A percentile compares a stretch with the other conserved stretches of the same genome.
phyloP scores from a whole-genome alignment of 2,113 vertebrate species.

The Pteronura brasiliensis region DNA sequence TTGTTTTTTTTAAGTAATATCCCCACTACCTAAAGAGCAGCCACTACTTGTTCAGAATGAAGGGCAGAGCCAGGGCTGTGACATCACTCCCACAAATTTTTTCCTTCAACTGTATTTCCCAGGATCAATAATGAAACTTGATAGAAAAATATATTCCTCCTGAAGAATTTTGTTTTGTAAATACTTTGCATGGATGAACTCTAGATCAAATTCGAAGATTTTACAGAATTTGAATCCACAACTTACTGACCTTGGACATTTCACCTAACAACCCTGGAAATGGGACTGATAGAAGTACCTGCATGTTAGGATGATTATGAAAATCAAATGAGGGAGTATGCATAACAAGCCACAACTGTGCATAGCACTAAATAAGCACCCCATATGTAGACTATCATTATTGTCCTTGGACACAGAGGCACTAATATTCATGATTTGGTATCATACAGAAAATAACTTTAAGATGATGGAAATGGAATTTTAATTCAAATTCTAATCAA shows the following conservation, averaged over 20 bases:
- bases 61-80: neutral
- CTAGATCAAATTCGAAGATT: neutral
- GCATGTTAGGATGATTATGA: neutral
- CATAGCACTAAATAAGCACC: neutral
- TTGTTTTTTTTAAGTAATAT: neutral
- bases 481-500: neutral
- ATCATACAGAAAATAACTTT: neutral
- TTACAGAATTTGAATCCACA: neutral
- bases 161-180: neutral
- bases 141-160: neutral
- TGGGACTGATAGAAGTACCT: neutral
- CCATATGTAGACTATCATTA: too few relatives aligned
- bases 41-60: neutral
- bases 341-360: fast-evolving
- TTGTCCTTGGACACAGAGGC: neutral
- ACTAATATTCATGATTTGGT: neutral
- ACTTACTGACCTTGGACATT: neutral
- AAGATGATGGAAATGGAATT: neutral
- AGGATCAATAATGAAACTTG: neutral
- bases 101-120: neutral
- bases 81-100: neutral
- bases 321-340: neutral
- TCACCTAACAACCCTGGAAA: neutral
- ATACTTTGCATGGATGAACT: neutral
- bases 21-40: neutral